phyloP scores from a whole-genome alignment of 2,797 vertebrate species.

The Balearica regulorum region DNA sequence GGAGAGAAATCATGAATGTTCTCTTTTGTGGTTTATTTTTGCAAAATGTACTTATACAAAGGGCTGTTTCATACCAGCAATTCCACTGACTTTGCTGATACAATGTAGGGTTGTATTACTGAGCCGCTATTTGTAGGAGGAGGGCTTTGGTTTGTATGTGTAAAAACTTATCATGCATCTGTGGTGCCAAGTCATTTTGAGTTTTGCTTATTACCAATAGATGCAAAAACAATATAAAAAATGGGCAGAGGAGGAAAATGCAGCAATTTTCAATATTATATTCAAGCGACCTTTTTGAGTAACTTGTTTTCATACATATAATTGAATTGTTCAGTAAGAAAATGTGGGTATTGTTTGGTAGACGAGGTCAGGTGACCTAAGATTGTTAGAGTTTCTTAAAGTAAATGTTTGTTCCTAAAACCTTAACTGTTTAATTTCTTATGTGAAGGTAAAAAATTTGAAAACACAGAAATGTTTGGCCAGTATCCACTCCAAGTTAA shows the following conservation, averaged over 20 bases:
- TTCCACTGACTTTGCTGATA: not conserved
- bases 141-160: not conserved
- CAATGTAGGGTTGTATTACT: not conserved
- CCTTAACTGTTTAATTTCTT: constrained; percentile 8
- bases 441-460: constrained; percentile 93
- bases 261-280: not conserved
- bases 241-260: not conserved
- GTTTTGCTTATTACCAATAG: not conserved
- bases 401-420: not conserved
- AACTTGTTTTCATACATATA: not conserved
- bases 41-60: not conserved
- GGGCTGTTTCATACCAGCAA: not conserved
- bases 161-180: not conserved
- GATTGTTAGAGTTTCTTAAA: not conserved
- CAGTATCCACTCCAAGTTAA: constrained; percentile 99
- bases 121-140: not conserved
- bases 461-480: constrained; percentile 98
- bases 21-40: not conserved
- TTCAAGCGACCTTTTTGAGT: not conserved
- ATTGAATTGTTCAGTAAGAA: not conserved
- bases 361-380: not conserved
- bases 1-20: not conserved
- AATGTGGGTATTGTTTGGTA: not conserved
- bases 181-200: not conserved
- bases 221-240: not conserved